These are phyloP conservation scores for Ranitomeya imitator DNA, from an alignment of 2,113 vertebrate species.

Conservation along the genomic window DNA sequence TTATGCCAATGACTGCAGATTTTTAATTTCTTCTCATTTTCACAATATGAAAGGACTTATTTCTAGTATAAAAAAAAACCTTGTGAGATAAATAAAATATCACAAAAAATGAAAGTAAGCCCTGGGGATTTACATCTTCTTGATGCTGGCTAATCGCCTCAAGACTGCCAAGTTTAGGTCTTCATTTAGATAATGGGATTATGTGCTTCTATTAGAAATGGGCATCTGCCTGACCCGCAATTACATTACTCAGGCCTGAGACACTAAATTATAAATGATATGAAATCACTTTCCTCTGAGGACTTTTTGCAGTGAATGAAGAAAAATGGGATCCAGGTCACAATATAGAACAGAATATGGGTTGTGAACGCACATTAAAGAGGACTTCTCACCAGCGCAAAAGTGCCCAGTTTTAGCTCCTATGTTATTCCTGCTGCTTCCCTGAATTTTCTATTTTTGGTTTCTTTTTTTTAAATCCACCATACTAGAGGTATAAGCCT, in stretches of 20 bases:
- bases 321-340: neutral
- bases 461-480: too few species aligned
- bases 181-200: constrained; percentile 35
- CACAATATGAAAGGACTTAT: neutral
- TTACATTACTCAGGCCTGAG: constrained; percentile 13
- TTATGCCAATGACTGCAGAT: too few species aligned
- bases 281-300: constrained; percentile 17
- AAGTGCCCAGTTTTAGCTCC: too few species aligned
- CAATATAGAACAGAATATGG: neutral
- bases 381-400: too few species aligned
- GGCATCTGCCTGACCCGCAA: constrained; percentile 12
- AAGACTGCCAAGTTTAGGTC: constrained; percentile 13
- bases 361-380: neutral
- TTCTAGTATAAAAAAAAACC: neutral
- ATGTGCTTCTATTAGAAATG: constrained; percentile 24
- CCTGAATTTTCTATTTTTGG: too few species aligned
- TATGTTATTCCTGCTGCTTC: too few species aligned
- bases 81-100: neutral
- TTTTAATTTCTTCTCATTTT: neutral
- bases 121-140: constrained; percentile 1
- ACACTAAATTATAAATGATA: constrained; percentile 27
- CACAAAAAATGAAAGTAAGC: neutral
- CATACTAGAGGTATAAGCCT: too few species aligned
- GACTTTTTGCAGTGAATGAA: neutral
- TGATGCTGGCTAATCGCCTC: constrained; percentile 9